phyloP scores from a whole-genome alignment of 2,888 invertebrate species.

The Amphimallon solstitiale region DNA sequence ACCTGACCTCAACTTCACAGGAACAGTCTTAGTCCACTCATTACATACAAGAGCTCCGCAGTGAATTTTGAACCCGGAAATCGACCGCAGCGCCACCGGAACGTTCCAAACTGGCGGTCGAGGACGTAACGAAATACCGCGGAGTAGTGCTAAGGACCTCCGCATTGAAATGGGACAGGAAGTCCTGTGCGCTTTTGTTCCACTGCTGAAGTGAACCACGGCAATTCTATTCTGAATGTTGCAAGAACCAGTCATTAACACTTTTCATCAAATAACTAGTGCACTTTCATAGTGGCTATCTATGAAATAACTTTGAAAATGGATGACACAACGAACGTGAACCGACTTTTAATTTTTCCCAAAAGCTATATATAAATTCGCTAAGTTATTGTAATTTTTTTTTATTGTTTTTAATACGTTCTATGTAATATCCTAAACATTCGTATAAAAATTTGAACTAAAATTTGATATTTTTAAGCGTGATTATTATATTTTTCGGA shows the following conservation, averaged over 20 bases:
- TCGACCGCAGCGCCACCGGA: constrained; percentile 30
- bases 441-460: no score
- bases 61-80: constrained; percentile 33
- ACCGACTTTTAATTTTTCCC: neutral
- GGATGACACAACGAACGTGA: neutral
- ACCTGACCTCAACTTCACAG: constrained; percentile 23
- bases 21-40: constrained; percentile 27
- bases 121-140: constrained; percentile 17
- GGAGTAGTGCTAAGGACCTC: constrained; percentile 5
- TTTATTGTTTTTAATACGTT: no score
- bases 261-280: constrained; percentile 31
- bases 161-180: constrained; percentile 27
- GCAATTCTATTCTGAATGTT: constrained; percentile 8
- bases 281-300: constrained; percentile 26
- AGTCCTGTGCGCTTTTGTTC: constrained; percentile 25
- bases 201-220: constrained; percentile 1
- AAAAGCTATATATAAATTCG: no score
- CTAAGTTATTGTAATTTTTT: no score
- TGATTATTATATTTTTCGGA: no score
- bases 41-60: constrained; percentile 23
- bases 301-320: constrained; percentile 9
- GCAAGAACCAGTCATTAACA: constrained; percentile 34
- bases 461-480: no score
- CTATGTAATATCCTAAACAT: no score
- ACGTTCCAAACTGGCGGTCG: constrained; percentile 26